Base-by-base conservation (phyloP, 2,797 vertebrate genomes). In the Passerculus sandwichensis region DNA sequence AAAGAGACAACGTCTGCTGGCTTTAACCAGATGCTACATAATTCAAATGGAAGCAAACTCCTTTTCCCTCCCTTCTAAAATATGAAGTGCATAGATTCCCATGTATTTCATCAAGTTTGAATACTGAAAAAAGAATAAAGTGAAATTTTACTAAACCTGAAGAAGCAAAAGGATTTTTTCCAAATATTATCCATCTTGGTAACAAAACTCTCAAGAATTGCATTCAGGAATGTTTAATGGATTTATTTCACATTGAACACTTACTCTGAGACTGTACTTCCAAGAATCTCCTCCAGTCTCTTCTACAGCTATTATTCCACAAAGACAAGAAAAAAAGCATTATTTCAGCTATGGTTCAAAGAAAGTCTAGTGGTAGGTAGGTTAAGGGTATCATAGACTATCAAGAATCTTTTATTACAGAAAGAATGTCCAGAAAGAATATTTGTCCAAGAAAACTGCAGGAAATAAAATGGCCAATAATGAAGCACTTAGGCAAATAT, bases 221-320 rank as follows among this genome's bases (percentile, higher is more conserved):
- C 18, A 79, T 83, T 21, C 6, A 91, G 23, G 71, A 93, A n/a
- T 3, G 9, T 32, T 59, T 32, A 61, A 47, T 32, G 38, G 6
- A 50, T 73, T 87, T 51, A 10, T 78, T 81, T 74, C 19, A 73
- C 54, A 91, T 7, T 64, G 27, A 77, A 91, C 40, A 98, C 99
- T 98, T 97, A 99, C 99, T 97, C 99, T 97, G 54, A 99, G 98
- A 98, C 99, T 99, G 94, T 99, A 99, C 95, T 99, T 99, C 99
- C 99, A 99, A 65, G 99, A 99, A 98, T 99, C 99, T 27, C 99
- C 99, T 94, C 99, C 99, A 25, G 98, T 99, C 97, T 99, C 99
- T 98, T 99, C 99, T 79, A 99, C 99, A 97, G 98, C 99, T 99
- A 86, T 72, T 61, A 96, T 97, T 97, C 69, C 56, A 92, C 2